Evolutionary conservation across 2,888 invertebrate species (phyloP).

Genomic region (Therioaphis trifolii): DNA sequence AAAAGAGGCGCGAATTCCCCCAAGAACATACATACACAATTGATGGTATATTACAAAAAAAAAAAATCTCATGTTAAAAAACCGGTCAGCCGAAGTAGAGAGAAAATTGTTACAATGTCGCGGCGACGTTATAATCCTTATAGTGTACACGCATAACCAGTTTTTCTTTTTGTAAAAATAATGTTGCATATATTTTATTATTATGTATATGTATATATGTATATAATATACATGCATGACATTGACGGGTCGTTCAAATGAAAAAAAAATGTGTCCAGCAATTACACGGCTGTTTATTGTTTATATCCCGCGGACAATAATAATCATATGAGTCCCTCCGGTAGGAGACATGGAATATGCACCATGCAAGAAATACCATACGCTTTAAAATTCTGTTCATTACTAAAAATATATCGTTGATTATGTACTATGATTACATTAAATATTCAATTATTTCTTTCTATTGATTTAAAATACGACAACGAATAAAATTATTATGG

Average conservation of each 20-base stretch:
- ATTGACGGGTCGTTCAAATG: slow-evolving; percentile 32
- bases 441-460: too few species aligned
- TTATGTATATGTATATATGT: slow-evolving; percentile 29
- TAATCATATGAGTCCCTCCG: slow-evolving; percentile 12
- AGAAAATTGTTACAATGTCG: slow-evolving; percentile 63
- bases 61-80: slow-evolving; percentile 55
- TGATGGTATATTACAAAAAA: slow-evolving; percentile 38
- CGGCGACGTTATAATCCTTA: slow-evolving; percentile 18
- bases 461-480: too few species aligned
- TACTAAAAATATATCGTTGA: too few species aligned
- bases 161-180: slow-evolving; percentile 58
- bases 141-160: slow-evolving; percentile 50
- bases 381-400: too few species aligned
- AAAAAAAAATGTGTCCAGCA: slow-evolving; percentile 24
- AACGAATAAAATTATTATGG: too few species aligned
- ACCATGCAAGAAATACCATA: neutral
- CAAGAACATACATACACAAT: slow-evolving; percentile 46
- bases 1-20: slow-evolving; percentile 53
- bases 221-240: slow-evolving; percentile 30
- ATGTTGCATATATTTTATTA: slow-evolving; percentile 50
- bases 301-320: slow-evolving; percentile 21
- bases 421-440: too few species aligned
- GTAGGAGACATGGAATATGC: neutral
- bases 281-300: slow-evolving; percentile 59
- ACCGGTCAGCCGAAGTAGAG: slow-evolving; percentile 52